Conservation (phyloP, 2,888 invertebrate species). For the Drosophila planitibia region DNA sequence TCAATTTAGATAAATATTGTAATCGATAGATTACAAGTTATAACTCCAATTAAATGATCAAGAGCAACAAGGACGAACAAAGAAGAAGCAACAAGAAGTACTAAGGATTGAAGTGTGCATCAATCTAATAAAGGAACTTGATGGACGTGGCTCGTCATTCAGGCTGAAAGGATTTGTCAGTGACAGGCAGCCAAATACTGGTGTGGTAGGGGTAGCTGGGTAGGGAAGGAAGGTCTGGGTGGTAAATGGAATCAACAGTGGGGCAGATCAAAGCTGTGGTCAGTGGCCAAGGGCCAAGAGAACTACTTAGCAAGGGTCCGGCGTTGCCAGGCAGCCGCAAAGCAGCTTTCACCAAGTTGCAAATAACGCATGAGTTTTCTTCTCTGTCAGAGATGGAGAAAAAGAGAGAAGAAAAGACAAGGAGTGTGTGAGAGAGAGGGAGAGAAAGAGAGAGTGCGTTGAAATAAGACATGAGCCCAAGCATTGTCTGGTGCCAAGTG, state of each 20-base stretch:
- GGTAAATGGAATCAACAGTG: constrained; percentile 5
- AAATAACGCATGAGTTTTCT: constrained; percentile 33
- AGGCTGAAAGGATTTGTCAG: constrained; percentile 33
- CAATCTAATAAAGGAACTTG: constrained; percentile 32
- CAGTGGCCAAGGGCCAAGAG: constrained; percentile 37
- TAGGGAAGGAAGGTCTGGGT: background rate
- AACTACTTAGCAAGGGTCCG: constrained; percentile 45
- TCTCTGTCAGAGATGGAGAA: background rate
- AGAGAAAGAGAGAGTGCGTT: background rate
- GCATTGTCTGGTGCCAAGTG: constrained; percentile 63
- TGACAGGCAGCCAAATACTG: background rate
- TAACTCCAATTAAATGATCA: constrained; percentile 24
- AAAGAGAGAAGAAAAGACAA: background rate
- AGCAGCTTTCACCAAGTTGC: constrained; percentile 53
- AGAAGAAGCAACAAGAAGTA: background rate
- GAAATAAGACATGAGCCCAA: constrained; percentile 26
- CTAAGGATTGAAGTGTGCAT: constrained; percentile 20
- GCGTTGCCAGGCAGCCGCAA: constrained; percentile 52
- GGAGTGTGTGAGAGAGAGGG: constrained; percentile 14
- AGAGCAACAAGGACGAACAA: background rate
- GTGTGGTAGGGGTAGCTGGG: background rate
- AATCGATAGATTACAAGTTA: constrained; percentile 24
- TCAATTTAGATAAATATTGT: constrained; percentile 8
- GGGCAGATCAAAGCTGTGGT: constrained; percentile 51
- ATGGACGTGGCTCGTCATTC: constrained; percentile 40